A percentile compares a stretch with the other conserved stretches of the same genome.
Evolutionary conservation across 2,888 invertebrate genomes (phyloP).

Genomic region (Melipona beecheii): DNA sequence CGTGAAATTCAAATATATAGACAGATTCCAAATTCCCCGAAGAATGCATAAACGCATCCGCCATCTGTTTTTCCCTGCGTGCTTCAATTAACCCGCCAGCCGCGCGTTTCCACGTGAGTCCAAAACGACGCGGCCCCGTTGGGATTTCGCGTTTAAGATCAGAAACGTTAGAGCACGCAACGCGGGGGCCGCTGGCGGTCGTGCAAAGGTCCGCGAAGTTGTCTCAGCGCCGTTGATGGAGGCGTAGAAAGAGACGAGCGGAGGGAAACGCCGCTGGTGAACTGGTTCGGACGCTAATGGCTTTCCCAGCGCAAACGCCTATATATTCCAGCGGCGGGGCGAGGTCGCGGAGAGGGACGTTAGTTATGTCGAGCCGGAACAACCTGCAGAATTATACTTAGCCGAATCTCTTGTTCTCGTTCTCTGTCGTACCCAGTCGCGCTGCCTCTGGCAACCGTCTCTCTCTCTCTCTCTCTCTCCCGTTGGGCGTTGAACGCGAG

Average conservation of each 20-base stretch:
- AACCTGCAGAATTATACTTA: conserved; percentile 63
- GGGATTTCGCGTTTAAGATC: conserved; percentile 20
- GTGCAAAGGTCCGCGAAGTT: conserved; percentile 41
- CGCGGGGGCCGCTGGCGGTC: conserved; percentile 40
- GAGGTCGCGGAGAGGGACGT: conserved; percentile 56
- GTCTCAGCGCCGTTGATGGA: conserved; percentile 39
- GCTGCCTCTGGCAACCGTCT: background rate
- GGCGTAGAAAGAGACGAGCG: conserved; percentile 36
- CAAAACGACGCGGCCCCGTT: background rate
- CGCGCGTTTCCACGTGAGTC: background rate
- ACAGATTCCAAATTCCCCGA: too few relatives aligned
- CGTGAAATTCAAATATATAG: too few relatives aligned
- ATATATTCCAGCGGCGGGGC: conserved; percentile 41
- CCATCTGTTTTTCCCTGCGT: too few relatives aligned
- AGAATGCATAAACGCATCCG: too few relatives aligned
- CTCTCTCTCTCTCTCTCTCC: conserved; percentile 2
- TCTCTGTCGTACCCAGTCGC: conserved; percentile 7
- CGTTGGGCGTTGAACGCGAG: background rate
- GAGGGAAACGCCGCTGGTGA: conserved; percentile 51
- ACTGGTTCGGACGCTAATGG: conserved; percentile 73
- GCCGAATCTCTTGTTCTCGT: conserved; percentile 51
- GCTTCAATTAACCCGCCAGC: background rate
- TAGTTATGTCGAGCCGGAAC: conserved; percentile 70
- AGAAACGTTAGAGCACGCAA: conserved; percentile 19
- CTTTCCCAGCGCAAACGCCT: conserved; percentile 69